A percentile compares a stretch with the other conserved stretches of the same genome.
These are phyloP conservation scores for Corvus moneduloides DNA, from an alignment of 2,113 vertebrate genomes.

Conservation along the genomic window DNA sequence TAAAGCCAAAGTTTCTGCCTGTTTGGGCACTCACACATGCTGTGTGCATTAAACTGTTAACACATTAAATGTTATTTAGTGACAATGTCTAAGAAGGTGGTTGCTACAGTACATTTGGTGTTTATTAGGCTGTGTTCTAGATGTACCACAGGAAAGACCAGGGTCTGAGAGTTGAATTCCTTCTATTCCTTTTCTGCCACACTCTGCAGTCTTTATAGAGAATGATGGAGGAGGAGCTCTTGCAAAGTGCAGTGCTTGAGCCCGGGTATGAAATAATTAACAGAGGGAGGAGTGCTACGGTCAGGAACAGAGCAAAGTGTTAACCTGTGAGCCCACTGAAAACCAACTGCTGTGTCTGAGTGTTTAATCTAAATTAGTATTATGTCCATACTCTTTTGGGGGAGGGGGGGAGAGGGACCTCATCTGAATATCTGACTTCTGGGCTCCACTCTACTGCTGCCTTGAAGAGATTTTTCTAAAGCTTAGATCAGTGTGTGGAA, in stretches of 20 bases:
- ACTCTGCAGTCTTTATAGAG: background rate
- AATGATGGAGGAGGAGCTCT: background rate
- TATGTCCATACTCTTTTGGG: background rate
- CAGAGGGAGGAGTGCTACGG: background rate
- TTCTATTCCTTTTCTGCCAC: background rate
- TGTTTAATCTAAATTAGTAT: background rate
- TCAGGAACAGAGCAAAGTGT: background rate
- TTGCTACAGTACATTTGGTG: background rate
- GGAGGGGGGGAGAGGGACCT: background rate
- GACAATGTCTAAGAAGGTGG: background rate
- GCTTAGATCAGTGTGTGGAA: background rate
- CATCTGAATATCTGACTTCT: background rate
- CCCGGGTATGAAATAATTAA: background rate
- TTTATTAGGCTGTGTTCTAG: background rate
- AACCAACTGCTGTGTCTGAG: background rate
- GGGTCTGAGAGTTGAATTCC: background rate
- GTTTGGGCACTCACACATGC: background rate
- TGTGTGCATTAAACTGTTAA: background rate
- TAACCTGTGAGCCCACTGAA: background rate
- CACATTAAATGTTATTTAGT: background rate
- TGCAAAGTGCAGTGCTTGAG: background rate
- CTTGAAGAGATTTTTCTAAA: background rate
- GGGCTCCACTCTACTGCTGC: background rate
- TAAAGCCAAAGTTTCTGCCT: background rate
- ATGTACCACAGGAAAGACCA: background rate